phyloP scores from a whole-genome alignment of 2,888 invertebrate genomes.

The Cantharis lateralis region DNA sequence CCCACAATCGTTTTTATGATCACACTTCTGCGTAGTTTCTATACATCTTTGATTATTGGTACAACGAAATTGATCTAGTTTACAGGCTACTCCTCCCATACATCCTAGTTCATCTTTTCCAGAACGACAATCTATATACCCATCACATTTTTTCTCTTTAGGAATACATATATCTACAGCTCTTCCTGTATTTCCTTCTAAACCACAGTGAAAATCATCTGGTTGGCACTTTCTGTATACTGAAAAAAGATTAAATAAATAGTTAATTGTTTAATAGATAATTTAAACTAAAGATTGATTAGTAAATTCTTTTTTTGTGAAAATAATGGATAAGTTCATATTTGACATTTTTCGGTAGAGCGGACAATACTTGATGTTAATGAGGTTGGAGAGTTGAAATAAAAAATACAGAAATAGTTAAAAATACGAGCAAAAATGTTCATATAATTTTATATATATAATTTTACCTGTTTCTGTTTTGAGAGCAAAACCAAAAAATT shows the following conservation, averaged over 20 bases:
- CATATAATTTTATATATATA: too few species aligned
- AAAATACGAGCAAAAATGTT: too few species aligned
- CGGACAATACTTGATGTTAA: too few species aligned
- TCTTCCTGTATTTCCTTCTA: slow-evolving; percentile 62
- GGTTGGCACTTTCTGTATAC: slow-evolving; percentile 86
- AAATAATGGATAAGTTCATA: too few species aligned
- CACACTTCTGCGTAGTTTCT: slow-evolving; percentile 77
- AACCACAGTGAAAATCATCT: slow-evolving; percentile 87
- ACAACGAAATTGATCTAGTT: slow-evolving; percentile 86
- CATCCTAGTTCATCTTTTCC: slow-evolving; percentile 82
- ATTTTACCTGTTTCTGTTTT: too few species aligned
- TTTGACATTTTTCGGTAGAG: too few species aligned
- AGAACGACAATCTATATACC: slow-evolving; percentile 84
- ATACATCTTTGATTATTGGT: slow-evolving; percentile 80
- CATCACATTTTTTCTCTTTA: slow-evolving; percentile 88
- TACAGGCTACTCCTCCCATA: slow-evolving; percentile 66
- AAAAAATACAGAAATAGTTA: too few species aligned
- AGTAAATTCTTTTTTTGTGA: too few species aligned
- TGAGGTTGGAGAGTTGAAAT: too few species aligned
- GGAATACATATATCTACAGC: slow-evolving; percentile 82
- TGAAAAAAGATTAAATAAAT: slow-evolving; percentile 51
- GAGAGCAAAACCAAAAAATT: too few species aligned
- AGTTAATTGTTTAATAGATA: neutral
- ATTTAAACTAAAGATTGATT: neutral
- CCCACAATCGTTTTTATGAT: slow-evolving; percentile 88